phyloP scores from a whole-genome alignment of 2,797 vertebrate genomes.

The Anguilla pacifica region DNA sequence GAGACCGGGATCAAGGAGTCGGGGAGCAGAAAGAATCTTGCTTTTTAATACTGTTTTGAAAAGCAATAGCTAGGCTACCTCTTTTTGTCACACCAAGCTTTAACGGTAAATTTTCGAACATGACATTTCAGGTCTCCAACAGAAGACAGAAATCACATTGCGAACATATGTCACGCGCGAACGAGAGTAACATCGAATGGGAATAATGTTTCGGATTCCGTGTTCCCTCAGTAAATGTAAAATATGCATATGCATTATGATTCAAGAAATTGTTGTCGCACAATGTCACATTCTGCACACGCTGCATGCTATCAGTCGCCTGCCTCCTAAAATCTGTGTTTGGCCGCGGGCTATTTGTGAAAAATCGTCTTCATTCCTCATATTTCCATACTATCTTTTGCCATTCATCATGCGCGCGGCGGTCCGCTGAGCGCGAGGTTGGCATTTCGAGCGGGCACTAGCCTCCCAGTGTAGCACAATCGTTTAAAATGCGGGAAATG shows the following conservation, averaged over 20 bases:
- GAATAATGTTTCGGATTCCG: background rate
- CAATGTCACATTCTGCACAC: conserved; percentile 6
- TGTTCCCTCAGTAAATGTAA: background rate
- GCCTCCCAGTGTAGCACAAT: conserved; percentile 17
- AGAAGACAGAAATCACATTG: background rate
- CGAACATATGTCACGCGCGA: background rate
- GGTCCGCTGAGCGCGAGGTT: background rate
- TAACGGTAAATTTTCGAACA: background rate
- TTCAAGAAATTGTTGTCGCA: background rate
- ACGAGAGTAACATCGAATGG: background rate
- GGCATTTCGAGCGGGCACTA: conserved; percentile 15
- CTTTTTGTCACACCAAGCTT: background rate
- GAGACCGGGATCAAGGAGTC: conserved; percentile 1
- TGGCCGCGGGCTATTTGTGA: background rate
- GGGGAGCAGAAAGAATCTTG: background rate
- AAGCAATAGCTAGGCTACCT: background rate
- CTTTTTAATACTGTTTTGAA: background rate
- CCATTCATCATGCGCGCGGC: conserved; percentile 15
- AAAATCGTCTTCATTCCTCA: background rate
- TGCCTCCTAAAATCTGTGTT: background rate
- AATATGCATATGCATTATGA: background rate
- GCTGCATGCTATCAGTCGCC: background rate
- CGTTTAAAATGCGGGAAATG: conserved; percentile 31
- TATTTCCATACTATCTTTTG: conserved; percentile 6
- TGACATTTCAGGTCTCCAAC: background rate